These are phyloP conservation scores for Seriola quinqueradiata DNA, from an alignment of 2,113 vertebrate species.

Conservation along the genomic window DNA sequence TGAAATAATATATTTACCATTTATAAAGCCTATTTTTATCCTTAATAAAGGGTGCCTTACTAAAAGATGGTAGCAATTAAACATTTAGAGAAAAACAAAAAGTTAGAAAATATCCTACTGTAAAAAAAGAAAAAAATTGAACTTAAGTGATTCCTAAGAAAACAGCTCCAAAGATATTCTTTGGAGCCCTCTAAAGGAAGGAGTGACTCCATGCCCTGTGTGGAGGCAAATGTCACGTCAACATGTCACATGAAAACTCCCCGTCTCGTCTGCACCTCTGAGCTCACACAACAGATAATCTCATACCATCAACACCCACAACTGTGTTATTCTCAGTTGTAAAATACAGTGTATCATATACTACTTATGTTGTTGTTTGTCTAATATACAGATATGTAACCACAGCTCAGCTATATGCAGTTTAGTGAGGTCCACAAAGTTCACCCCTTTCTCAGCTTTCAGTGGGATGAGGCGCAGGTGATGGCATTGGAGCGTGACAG, in stretches of 20 bases:
- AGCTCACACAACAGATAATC: neutral
- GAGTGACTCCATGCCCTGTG: neutral
- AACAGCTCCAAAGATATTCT: neutral
- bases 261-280: constrained; percentile 21
- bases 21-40: neutral
- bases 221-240: constrained; percentile 4
- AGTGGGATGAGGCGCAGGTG: constrained; percentile 57
- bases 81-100: neutral
- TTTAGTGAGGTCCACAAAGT: constrained; percentile 34
- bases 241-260: constrained; percentile 16
- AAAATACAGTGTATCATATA: neutral
- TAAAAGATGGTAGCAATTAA: neutral
- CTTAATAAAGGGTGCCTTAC: neutral
- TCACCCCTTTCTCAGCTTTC: constrained; percentile 48
- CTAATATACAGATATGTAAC: neutral
- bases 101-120: too few species aligned
- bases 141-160: neutral
- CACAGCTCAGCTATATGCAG: constrained; percentile 1
- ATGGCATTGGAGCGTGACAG: constrained; percentile 47
- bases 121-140: neutral
- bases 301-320: neutral
- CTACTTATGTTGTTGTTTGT: neutral
- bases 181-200: neutral
- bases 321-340: neutral
- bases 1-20: neutral